Evolutionary conservation across 2,888 invertebrate species (phyloP).

Genomic region (Epistrophe eligans): DNA sequence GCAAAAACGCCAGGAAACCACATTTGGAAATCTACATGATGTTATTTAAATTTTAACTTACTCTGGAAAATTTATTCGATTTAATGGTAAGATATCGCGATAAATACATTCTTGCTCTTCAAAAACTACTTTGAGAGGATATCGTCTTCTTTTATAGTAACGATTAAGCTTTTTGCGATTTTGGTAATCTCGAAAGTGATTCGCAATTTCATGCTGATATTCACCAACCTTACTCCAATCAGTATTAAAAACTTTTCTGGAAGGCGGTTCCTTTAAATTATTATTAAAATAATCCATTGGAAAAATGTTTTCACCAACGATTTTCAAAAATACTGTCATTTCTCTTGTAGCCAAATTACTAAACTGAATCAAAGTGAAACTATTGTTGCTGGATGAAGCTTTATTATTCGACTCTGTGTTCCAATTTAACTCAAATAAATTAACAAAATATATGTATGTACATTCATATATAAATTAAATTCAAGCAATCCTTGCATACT

Average conservation of each 20-base stretch:
- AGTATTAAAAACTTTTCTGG: constrained; percentile 50
- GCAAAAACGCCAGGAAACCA: too few relatives aligned
- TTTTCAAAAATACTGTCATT: constrained; percentile 49
- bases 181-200: constrained; percentile 82
- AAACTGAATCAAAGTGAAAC: constrained; percentile 11
- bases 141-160: constrained; percentile 26
- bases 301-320: constrained; percentile 45
- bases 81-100: constrained; percentile 78
- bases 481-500: constrained; percentile 22
- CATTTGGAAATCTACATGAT: neutral
- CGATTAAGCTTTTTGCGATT: constrained; percentile 69
- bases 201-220: constrained; percentile 81
- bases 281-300: constrained; percentile 7
- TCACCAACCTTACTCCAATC: constrained; percentile 49
- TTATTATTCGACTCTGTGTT: neutral
- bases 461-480: constrained; percentile 6
- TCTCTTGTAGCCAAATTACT: constrained; percentile 12
- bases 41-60: constrained; percentile 59
- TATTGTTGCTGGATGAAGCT: neutral
- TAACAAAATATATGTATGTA: constrained; percentile 1
- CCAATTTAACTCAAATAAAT: constrained; percentile 4
- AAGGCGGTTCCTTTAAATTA: constrained; percentile 19
- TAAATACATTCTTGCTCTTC: constrained; percentile 55
- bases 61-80: constrained; percentile 80
- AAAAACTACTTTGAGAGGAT: constrained; percentile 42